Percentiles rank a stretch among this genome's conserved stretches.
Evolutionary conservation across 2,797 vertebrate species (phyloP).

Genomic region (Clamator glandarius): DNA sequence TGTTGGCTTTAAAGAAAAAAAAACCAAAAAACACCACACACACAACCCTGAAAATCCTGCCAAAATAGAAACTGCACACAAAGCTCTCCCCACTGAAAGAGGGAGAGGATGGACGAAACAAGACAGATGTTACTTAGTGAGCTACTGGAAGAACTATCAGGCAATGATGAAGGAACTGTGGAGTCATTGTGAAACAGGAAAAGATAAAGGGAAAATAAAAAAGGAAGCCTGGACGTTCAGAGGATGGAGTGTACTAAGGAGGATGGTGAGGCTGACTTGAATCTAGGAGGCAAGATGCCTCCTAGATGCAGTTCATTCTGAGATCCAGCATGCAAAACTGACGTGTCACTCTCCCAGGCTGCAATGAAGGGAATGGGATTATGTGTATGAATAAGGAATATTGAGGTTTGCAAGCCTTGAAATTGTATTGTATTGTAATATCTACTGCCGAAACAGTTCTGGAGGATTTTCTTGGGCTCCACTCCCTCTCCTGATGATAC

Average conservation of each 20-base stretch:
- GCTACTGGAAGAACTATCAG: background rate
- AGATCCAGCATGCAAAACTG: background rate
- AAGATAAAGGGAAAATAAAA: background rate
- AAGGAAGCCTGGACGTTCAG: background rate
- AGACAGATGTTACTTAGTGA: background rate
- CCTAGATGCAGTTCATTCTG: accelerated
- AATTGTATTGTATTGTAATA: background rate
- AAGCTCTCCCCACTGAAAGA: background rate
- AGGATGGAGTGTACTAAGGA: background rate
- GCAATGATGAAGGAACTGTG: background rate
- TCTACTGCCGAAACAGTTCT: background rate
- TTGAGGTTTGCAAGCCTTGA: background rate
- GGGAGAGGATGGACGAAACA: background rate
- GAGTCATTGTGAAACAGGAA: background rate
- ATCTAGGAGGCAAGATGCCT: background rate
- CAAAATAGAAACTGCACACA: background rate
- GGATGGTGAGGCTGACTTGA: background rate
- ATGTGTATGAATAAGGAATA: background rate
- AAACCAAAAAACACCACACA: background rate
- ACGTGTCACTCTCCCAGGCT: background rate
- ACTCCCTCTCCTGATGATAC: background rate
- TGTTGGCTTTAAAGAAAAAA: background rate
- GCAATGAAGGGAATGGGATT: accelerated
- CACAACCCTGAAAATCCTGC: background rate
- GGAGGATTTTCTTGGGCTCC: background rate